A percentile compares a stretch with the other conserved stretches of the same genome.
phyloP scores from a whole-genome alignment of 2,113 vertebrate species.

The Cepphus grylle region DNA sequence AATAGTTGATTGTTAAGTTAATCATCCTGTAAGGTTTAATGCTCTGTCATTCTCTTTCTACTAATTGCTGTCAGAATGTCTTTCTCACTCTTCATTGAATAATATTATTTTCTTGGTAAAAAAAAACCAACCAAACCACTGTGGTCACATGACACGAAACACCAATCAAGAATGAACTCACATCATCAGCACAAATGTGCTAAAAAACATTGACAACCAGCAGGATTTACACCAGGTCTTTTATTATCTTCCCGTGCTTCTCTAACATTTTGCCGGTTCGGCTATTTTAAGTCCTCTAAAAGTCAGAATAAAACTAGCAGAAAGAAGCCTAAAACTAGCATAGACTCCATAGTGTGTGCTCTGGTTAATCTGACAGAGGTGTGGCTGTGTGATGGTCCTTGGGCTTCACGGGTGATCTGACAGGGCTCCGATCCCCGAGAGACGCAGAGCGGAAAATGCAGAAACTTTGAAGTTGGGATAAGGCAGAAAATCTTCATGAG shows the following conservation, averaged over 20 bases:
- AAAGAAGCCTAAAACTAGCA: background rate
- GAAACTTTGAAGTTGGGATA: background rate
- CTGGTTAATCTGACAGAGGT: background rate
- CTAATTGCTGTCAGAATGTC: background rate
- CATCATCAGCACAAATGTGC: background rate
- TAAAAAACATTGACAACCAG: background rate
- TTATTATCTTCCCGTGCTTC: background rate
- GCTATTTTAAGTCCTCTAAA: background rate
- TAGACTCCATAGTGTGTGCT: background rate
- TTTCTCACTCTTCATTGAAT: background rate
- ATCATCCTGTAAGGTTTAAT: background rate
- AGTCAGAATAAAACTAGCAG: background rate
- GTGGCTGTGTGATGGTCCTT: background rate
- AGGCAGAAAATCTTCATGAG: background rate
- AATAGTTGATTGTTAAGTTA: background rate
- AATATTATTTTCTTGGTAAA: background rate
- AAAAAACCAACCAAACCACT: background rate
- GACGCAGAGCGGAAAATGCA: background rate
- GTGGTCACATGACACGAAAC: background rate
- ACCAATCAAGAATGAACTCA: background rate
- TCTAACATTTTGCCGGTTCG: background rate
- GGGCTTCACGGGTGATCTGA: background rate
- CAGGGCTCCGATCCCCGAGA: background rate
- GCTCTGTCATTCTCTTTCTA: background rate
- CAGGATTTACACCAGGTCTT: background rate